Evolutionary conservation across 2,888 invertebrate genomes (phyloP), one percentile per base, ranked within the genome.

Genomic region (Idaea biselata): DNA sequence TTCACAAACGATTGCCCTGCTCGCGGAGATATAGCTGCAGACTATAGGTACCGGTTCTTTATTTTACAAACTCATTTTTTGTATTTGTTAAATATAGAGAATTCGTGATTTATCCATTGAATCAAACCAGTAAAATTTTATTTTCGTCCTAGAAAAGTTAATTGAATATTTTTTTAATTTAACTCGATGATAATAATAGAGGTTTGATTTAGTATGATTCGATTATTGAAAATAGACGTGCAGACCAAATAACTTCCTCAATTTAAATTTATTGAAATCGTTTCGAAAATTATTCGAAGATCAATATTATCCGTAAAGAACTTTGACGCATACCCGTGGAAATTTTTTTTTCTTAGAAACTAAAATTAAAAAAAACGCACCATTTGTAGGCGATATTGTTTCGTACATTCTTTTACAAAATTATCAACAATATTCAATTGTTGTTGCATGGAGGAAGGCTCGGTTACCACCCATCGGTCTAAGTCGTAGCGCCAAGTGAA

Each of bases 1-100:
- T 77, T 82, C 78, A 80, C 74, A 74, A 74, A 73, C 76, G 73
- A 78, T 79, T 81, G 78, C 77, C 77, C 79, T 76, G 77, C 77
- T 60, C 63, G 55, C 25, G 33, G 60, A 60, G 60, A 44, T 58
- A 61, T 66, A 70, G 74, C 77, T 76, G 68, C 68, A 72, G 75
- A 73, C 66, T 60, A 25, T 63, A 66, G 66, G 11, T 56, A 56
- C 14, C 14, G 6, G 4, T 18, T 18, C 56, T 56, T 56, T 56
- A 18, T 56, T 55, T n/a, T 3, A 16, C 55, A n/a, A 5, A 44
- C 44, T 44, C 14, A 44, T 44, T 44, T 11, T 14, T 44, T 44
- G 44, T 44, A 55, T 55, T 17, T 16, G 16, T 17, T 2, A 55
- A 16, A 55, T 14, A 18, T 16, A 14, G 56, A 16, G 6, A 56